phyloP scores from a whole-genome alignment of 2,888 invertebrate species.

The Tiliacea aurago region DNA sequence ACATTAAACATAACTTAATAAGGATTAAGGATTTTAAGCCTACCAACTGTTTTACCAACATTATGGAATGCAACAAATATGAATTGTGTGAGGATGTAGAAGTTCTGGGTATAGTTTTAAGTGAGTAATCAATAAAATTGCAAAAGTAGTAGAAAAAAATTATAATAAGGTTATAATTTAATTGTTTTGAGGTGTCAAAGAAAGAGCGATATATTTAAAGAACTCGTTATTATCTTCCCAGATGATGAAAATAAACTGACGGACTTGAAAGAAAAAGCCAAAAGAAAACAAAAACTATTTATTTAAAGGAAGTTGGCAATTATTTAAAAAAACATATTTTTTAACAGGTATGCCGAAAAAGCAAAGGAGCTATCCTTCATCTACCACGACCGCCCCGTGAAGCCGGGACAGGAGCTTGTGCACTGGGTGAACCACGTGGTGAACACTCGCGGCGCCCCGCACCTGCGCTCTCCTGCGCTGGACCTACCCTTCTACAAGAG shows the following conservation, averaged over 20 bases:
- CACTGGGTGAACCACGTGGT: slow-evolving; percentile 92
- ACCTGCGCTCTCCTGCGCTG: slow-evolving; percentile 74
- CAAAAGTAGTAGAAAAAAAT: not conserved
- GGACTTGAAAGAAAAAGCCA: not conserved
- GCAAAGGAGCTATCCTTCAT: slow-evolving; percentile 63
- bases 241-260: not conserved
- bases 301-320: not conserved
- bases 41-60: too few species aligned
- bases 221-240: not conserved
- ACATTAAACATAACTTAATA: too few species aligned
- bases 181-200: not conserved
- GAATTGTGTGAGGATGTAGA: too few species aligned
- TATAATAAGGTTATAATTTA: not conserved
- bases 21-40: too few species aligned
- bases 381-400: slow-evolving; percentile 82
- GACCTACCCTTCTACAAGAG: slow-evolving; percentile 66
- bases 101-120: not conserved
- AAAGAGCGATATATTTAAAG: not conserved
- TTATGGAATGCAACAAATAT: too few species aligned
- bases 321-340: not conserved
- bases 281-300: not conserved
- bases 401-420: slow-evolving; percentile 89
- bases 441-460: slow-evolving; percentile 87
- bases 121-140: not conserved
- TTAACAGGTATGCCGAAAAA: slow-evolving; percentile 62